phyloP scores from a whole-genome alignment of 2,113 vertebrate species.

The Scopus umbretta region DNA sequence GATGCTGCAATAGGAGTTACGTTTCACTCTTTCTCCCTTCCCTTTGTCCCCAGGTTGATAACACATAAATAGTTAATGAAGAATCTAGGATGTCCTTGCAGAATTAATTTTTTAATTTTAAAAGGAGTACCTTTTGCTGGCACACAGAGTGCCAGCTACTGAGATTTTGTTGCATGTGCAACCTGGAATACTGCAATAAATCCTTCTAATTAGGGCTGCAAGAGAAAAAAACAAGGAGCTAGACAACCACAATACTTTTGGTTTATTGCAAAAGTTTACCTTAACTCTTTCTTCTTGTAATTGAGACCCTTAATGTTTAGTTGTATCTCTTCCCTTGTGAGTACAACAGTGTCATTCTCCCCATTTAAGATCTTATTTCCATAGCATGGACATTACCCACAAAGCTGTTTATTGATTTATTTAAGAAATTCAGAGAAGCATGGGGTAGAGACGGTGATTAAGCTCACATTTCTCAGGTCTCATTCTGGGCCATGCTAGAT shows the following conservation, averaged over 20 bases:
- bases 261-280: not conserved
- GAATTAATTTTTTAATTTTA: not conserved
- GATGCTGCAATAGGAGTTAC: not conserved
- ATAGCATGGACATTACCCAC: not conserved
- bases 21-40: not conserved
- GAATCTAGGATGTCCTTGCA: not conserved
- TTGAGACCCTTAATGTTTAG: not conserved
- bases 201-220: not conserved
- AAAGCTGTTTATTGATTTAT: not conserved
- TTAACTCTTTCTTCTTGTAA: not conserved
- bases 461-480: not conserved
- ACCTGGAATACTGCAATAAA: not conserved
- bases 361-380: not conserved
- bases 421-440: not conserved
- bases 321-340: not conserved
- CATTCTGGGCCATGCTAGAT: not conserved
- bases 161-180: not conserved
- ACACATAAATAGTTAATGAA: not conserved
- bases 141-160: not conserved
- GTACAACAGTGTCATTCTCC: not conserved
- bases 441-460: not conserved
- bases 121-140: not conserved
- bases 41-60: not conserved
- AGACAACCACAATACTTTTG: not conserved
- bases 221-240: not conserved